A percentile compares a stretch with the other conserved stretches of the same genome.
phyloP scores from a whole-genome alignment of 2,797 vertebrate genomes.

The Phaenicophaeus curvirostris region DNA sequence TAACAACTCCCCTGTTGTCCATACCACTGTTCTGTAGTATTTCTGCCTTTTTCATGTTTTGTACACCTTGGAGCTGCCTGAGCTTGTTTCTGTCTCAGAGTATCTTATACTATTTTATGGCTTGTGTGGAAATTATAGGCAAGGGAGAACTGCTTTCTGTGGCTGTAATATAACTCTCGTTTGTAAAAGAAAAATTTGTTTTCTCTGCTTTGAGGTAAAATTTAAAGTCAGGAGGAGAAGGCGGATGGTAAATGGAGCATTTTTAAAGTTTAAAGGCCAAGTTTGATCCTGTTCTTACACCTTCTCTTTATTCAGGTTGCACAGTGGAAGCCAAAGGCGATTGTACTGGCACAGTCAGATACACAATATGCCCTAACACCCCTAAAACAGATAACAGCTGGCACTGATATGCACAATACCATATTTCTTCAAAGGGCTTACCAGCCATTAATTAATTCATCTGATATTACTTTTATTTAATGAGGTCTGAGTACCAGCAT shows the following conservation, averaged over 20 bases:
- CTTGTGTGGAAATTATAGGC: neutral
- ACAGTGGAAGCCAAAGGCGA: neutral
- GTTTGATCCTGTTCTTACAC: neutral
- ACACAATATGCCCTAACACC: neutral
- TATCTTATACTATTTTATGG: neutral
- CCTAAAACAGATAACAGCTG: neutral
- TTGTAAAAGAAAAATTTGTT: neutral
- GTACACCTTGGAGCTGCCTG: neutral
- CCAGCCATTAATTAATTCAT: constrained; percentile 16
- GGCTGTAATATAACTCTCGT: neutral
- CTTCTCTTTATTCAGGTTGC: neutral
- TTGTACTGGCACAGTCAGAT: neutral
- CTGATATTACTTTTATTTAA: neutral
- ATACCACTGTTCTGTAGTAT: neutral
- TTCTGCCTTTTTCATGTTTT: neutral
- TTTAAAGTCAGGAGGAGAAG: neutral
- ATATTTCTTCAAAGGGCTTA: neutral
- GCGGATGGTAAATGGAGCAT: neutral
- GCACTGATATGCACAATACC: neutral
- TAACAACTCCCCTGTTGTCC: neutral
- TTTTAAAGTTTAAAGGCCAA: neutral
- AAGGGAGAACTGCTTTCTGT: neutral
- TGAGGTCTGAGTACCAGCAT: neutral
- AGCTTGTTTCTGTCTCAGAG: neutral
- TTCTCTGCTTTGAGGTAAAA: neutral